Base-by-base conservation (phyloP, 2,888 invertebrate genomes). In the Amiota mariae region DNA sequence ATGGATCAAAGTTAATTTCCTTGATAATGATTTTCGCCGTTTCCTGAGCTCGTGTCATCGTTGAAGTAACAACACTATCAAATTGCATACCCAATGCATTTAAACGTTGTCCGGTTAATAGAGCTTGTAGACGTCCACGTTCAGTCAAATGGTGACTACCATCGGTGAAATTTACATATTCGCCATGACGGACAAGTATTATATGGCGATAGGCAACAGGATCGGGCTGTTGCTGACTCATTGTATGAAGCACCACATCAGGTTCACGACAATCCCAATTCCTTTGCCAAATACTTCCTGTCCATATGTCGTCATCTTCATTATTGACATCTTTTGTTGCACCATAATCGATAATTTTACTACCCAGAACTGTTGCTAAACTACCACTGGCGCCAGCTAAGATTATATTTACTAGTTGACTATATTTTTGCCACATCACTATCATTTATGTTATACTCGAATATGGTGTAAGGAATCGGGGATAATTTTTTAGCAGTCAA, bases 11-110 rank as follows among this genome's bases (percentile, higher is more conserved):
- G 90, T 92, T 92, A 54, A 98, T 90, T 81, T 92, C 92, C 82
- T 94, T 92, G 24, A 94, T 91, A 78, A 99, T 97, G 66, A 98
- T 93, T 54, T 92, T 91, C 0, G 96, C 96, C 0, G 99, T 99
- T 90, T 99, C 97, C 79, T 94, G 94, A 0, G 99, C 99, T 76
- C 99, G 91, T 0, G 94, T 93, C 98, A 99, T 97, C 0, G 98
- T 98, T 0, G 98, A 99, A 76, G 94, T 93, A 1, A 97, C 92
- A 36, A 99, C 90, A 47, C 92, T 89, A 51, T 95, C 94, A 92
- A 95, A 98, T 59, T 95, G 94, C 57, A 96, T 92, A 78, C 92
- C 92, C 57, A 98, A 91, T 57, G 93, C 92, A 68, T 94, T 93
- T 73, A 99, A 90, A 18, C 98, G 92, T 80, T 93, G 91, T 0